Evolutionary conservation across 2,113 vertebrate genomes (phyloP), one percentile per base, ranked within the genome.

Genomic region (Vidua chalybeata): DNA sequence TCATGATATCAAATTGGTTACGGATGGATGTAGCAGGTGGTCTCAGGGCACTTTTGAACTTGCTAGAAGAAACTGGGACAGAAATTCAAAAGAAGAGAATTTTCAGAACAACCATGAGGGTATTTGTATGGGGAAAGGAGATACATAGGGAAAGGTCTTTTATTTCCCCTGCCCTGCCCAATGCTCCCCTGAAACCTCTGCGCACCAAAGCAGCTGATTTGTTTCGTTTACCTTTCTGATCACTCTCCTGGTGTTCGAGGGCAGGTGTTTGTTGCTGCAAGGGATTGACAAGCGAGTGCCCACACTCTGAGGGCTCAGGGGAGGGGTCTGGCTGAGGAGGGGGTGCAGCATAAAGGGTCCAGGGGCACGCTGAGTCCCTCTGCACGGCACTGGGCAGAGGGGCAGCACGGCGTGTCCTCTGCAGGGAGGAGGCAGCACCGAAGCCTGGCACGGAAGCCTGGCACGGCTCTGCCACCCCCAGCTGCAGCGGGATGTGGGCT

Each of bases 231-330:
- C 30, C 19, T 75, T 12, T 5, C 35, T 21, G 3, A 23, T 10
- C 10, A 1, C 59, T 37, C 41, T 72, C 2, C 48, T 3, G 7
- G 1, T 17, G n/a, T 3, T 31, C 12, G 5, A 4, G 45, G 55
- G 37, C 20, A 28, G 48, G 1, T 3, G 14, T 9, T 73, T 24
- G 35, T 18, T 13, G 27, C 52, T 37, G 49, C n/a, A 24, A 14
- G 61, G 54, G 15, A 2, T 0, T 58, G 41, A 5, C 6, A n/a
- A 2, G 6, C 11, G 2, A 16, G 11, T 0, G 2, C 7, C 24
- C 9, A 0, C 0, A 0, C 7, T 45, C 74, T 4, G n/a, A 7
- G 10, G 64, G 39, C 21, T 12, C 7, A 0, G 9, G 11, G 16
- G 61, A 45, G 15, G 31, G 46, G 1, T 59, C 39, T n/a, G 37